Evolutionary conservation across 2,113 vertebrate species (phyloP).

Genomic region (Prolemur simus): DNA sequence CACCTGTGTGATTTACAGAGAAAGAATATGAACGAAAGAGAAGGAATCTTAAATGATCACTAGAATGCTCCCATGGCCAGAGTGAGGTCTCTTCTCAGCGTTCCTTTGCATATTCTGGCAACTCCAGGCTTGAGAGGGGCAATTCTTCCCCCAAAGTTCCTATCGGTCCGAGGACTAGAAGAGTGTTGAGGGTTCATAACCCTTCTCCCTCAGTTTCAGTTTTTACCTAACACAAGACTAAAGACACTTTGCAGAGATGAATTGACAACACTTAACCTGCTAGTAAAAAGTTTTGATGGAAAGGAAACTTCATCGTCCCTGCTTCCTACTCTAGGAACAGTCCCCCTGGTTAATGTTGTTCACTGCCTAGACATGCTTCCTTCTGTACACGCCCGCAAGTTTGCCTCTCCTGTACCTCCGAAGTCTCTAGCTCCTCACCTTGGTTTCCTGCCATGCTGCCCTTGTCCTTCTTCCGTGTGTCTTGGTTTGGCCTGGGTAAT

Average conservation of each 20-base stretch:
- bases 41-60: not conserved
- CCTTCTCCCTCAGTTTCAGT: not conserved
- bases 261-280: too few species aligned
- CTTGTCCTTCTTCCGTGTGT: not conserved
- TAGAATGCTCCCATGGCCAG: accelerated
- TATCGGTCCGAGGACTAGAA: too few species aligned
- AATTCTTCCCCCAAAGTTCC: not conserved
- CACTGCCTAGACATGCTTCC: not conserved
- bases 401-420: too few species aligned
- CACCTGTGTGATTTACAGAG: not conserved
- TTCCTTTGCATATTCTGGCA: not conserved
- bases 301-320: not conserved
- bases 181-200: not conserved
- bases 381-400: accelerated
- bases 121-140: not conserved
- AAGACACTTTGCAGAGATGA: too few species aligned
- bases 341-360: accelerated
- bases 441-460: accelerated
- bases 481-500: not conserved
- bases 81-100: accelerated
- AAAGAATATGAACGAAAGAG: not conserved
- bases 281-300: not conserved
- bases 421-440: accelerated
- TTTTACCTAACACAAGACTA: not conserved
- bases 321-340: accelerated